phyloP scores from a whole-genome alignment of 1,140 invertebrate genomes.

The Teleopsis dalmanni region DNA sequence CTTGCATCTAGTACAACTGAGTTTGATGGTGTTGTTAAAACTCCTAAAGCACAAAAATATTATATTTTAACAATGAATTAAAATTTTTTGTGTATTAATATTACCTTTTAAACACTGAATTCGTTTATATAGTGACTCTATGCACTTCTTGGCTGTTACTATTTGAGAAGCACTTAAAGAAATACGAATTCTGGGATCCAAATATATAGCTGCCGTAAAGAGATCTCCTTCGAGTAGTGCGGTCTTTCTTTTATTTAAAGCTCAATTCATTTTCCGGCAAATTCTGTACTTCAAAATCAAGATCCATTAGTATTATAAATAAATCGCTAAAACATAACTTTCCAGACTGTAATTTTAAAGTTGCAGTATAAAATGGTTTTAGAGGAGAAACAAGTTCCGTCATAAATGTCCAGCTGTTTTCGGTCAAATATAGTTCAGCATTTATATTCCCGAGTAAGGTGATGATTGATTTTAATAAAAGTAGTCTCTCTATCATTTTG shows the following conservation, averaged over 20 bases:
- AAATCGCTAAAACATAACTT: constrained; percentile 1
- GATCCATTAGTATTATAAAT: background rate
- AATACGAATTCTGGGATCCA: constrained; percentile 1
- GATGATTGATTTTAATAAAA: background rate
- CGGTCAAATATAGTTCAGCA: background rate
- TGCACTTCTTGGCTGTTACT: background rate
- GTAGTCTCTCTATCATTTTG: background rate
- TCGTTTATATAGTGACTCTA: background rate
- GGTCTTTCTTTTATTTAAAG: background rate
- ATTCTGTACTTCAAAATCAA: background rate
- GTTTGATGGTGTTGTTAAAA: too few relatives aligned
- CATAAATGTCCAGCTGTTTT: background rate
- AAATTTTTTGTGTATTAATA: too few relatives aligned
- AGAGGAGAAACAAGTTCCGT: background rate
- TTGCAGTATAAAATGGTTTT: background rate
- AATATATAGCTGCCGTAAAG: constrained; percentile 1
- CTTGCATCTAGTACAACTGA: background rate
- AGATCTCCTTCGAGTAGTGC: background rate
- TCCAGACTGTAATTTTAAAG: background rate
- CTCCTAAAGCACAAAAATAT: background rate
- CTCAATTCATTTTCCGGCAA: background rate
- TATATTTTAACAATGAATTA: background rate
- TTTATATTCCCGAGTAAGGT: background rate
- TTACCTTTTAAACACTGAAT: background rate
- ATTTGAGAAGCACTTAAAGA: background rate